Conservation (phyloP, 2,888 invertebrate genomes). For the Phlogophora meticulosa region DNA sequence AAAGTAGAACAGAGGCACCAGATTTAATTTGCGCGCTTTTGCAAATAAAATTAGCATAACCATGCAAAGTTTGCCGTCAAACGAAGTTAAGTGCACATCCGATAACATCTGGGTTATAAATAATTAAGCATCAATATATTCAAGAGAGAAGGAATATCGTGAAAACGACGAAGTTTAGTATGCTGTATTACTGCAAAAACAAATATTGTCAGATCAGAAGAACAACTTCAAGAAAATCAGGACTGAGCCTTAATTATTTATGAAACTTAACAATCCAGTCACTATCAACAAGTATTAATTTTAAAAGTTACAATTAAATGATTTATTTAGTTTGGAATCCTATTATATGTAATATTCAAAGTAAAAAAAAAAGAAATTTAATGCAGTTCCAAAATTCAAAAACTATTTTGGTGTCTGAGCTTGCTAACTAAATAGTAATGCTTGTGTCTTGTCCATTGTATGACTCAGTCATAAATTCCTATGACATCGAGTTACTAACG, state of each 20-base stretch:
- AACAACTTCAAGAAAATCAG: too few species aligned
- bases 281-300: too few species aligned
- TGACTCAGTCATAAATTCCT: constrained; percentile 25
- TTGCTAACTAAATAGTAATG: not conserved
- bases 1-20: constrained; percentile 12
- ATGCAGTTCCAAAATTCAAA: too few species aligned
- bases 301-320: too few species aligned
- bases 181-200: not conserved
- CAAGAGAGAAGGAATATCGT: not conserved
- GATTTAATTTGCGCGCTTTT: constrained; percentile 36
- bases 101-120: not conserved
- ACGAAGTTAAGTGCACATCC: not conserved
- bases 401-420: not conserved
- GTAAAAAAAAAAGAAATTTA: too few species aligned
- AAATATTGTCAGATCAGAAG: not conserved
- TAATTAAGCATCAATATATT: constrained; percentile 15
- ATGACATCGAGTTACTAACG: constrained; percentile 4
- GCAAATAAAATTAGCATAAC: constrained; percentile 34
- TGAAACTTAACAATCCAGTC: too few species aligned
- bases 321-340: too few species aligned
- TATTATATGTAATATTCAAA: too few species aligned
- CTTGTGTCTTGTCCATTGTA: not conserved
- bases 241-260: too few species aligned
- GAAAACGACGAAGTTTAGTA: not conserved
- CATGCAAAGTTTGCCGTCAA: constrained; percentile 15